Base-by-base conservation (phyloP, 2,888 invertebrate species). In the Tetrapedia diversipes region DNA sequence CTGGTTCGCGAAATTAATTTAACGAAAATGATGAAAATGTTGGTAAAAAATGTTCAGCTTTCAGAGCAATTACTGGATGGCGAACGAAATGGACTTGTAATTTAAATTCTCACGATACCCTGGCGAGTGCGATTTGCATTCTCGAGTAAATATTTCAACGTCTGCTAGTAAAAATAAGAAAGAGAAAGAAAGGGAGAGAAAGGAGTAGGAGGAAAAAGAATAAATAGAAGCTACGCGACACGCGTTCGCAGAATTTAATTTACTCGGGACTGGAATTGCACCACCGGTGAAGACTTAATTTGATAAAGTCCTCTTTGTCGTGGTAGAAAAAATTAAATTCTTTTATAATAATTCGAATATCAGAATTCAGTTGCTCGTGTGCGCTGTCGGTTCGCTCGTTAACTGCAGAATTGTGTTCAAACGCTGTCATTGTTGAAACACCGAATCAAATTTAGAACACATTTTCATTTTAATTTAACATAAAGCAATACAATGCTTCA, bases 221-320 rank as follows among this genome's bases (percentile, higher is more conserved):
- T 3, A 19, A 16, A 3, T 0, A 37, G 22, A 29, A 22, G 22
- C 27, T 43, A 39, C 39, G 70, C 61, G 60, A 61, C 72, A 73
- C 61, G 54, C 70, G 74, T 64, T 51, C 43, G 71, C n/a, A 45
- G 41, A 22, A 74, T 74, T 71, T 64, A 63, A 71, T 71, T 74
- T 71, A 74, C 61, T 29, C 37, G 57, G 43, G 11, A 47, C 41
- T 22, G n/a, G 60, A 69, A 69, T 73, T 39, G 54, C 70, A 39
- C 41, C 34, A 19, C 37, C 24, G 10, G 22, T 14, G 54, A 54
- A 60, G 53, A 54, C 47, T 54, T 72, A 68, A 72, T 72, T 60
- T 47, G 54, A 61, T 54, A 32, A 61, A 61, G 39, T 61, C 54
- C 22, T 56, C n/a, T 24, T 16, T 22, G 45, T 6, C 39, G 11